Conservation (phyloP, 92 coral and sea anemone species). For the Virgularia gustaviana region DNA sequence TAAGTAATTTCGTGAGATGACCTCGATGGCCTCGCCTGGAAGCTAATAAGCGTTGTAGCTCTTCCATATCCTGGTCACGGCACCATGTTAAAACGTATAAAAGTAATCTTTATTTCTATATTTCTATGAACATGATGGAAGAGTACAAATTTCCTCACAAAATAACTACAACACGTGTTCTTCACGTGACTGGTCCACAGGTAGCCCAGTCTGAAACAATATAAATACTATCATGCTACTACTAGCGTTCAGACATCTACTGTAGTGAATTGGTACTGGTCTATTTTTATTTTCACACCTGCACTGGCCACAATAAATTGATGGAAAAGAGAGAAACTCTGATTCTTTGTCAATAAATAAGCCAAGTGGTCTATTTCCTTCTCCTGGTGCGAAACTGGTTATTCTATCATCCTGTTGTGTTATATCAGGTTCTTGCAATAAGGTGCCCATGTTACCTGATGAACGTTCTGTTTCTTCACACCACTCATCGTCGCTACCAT, state of each 20-base stretch:
- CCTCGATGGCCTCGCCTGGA: too few species aligned
- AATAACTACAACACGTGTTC: background rate
- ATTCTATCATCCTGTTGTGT: slow-evolving; percentile 51
- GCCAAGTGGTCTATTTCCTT: slow-evolving; percentile 66
- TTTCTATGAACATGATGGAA: too few species aligned
- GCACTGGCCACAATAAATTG: slow-evolving; percentile 64
- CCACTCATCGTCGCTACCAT: slow-evolving; percentile 58
- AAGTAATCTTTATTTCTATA: too few species aligned
- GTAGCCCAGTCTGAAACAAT: too few species aligned
- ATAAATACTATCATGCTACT: too few species aligned
- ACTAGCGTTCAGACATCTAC: slow-evolving; percentile 35
- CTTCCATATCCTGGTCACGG: too few species aligned
- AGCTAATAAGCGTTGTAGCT: too few species aligned
- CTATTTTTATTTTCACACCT: slow-evolving; percentile 61
- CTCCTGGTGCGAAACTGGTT: slow-evolving; percentile 32
- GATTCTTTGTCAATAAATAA: slow-evolving; percentile 54
- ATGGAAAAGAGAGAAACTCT: slow-evolving; percentile 57
- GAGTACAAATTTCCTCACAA: too few species aligned
- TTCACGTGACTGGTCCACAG: background rate
- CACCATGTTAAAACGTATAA: too few species aligned
- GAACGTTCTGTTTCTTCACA: slow-evolving; percentile 57
- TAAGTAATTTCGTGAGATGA: too few species aligned
- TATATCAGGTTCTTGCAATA: slow-evolving; percentile 56
- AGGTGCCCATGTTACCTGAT: slow-evolving; percentile 60
- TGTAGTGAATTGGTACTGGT: slow-evolving; percentile 54